A percentile compares a stretch with the other conserved stretches of the same genome.
Conservation (phyloP, 2,797 vertebrate species). For the Morus bassanus region DNA sequence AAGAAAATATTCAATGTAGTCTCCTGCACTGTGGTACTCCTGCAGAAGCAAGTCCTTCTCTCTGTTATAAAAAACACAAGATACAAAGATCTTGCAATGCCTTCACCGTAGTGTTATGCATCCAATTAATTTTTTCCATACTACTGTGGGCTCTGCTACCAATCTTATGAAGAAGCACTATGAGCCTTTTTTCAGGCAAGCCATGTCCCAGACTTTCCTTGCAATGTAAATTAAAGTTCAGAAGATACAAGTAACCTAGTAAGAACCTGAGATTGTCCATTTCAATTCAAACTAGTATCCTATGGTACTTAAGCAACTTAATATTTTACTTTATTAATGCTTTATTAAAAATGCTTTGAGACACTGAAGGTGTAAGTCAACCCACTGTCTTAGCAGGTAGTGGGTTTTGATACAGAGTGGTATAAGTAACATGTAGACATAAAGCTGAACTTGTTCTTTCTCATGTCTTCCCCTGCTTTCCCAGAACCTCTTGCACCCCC, state of each 20-base stretch:
- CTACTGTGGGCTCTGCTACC: neutral
- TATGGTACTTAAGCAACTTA: neutral
- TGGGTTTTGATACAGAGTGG: neutral
- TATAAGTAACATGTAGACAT: neutral
- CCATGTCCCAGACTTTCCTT: neutral
- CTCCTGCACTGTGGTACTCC: neutral
- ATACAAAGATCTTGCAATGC: neutral
- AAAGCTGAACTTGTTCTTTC: neutral
- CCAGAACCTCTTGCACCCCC: neutral
- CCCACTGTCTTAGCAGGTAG: neutral
- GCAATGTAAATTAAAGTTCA: neutral
- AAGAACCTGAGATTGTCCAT: neutral
- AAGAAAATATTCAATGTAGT: neutral
- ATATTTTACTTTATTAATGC: neutral
- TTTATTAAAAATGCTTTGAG: neutral
- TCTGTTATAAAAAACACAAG: neutral
- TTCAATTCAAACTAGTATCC: neutral
- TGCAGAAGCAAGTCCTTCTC: neutral
- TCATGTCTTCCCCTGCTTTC: neutral
- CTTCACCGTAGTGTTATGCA: neutral
- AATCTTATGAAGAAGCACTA: conserved; percentile 21
- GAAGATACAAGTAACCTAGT: neutral
- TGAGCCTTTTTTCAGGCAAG: conserved; percentile 2
- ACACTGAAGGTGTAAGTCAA: neutral
- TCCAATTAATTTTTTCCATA: conserved; percentile 13